These are phyloP conservation scores for Geophilus truncorum DNA, from an alignment of 2,888 invertebrate genomes.

Conservation along the genomic window DNA sequence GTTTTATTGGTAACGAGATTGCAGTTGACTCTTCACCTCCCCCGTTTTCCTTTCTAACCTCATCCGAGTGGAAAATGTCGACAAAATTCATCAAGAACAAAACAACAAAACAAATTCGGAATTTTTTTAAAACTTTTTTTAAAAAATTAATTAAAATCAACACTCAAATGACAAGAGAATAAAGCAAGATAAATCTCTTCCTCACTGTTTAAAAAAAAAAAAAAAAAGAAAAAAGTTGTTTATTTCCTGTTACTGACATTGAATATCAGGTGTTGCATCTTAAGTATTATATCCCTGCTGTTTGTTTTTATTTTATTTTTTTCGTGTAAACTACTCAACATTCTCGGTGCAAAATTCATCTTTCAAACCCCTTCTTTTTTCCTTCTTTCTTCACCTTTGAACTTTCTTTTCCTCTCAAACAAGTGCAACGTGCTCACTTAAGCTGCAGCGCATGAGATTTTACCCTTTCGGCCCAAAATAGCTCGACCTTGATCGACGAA, in stretches of 20 bases:
- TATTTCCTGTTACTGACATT: neutral
- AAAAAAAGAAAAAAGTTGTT: neutral
- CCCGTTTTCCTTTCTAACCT: neutral
- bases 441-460: neutral
- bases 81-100: neutral
- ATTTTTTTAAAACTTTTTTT: neutral
- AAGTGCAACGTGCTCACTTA: neutral
- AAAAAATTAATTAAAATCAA: neutral
- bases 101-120: neutral
- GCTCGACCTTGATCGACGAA: neutral
- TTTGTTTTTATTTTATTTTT: neutral
- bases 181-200: neutral
- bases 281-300: neutral
- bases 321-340: neutral
- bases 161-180: too few relatives aligned
- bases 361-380: neutral
- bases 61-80: neutral
- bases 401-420: neutral
- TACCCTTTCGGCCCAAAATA: slow-evolving; percentile 7
- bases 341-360: neutral
- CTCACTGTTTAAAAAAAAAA: neutral
- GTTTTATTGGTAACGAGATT: slow-evolving; percentile 23
- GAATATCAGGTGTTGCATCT: neutral
- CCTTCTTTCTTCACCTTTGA: neutral
- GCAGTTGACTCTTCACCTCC: slow-evolving; percentile 6